Base-by-base conservation (phyloP, 2,888 invertebrate species). In the Anorthoa munda region DNA sequence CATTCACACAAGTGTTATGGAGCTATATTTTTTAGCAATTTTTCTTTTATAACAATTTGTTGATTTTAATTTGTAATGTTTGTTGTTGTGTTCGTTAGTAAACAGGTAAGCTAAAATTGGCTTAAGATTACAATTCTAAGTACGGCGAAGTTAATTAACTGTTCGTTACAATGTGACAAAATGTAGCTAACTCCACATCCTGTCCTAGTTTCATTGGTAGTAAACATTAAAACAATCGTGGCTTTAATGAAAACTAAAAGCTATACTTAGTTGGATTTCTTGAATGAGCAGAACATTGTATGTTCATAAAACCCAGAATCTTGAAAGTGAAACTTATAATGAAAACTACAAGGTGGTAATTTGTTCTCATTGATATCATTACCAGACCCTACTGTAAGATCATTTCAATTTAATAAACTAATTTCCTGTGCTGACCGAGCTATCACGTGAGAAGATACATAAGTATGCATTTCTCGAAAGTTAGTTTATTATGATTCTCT, bases 101-200 rank as follows among this genome's bases (percentile, higher is more conserved):
- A 61, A 64, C 65, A 79, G 72, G 71, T 83, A 67, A 71, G 71
- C 53, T 66, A 26, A 15, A 58, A 65, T 13, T 64, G 18, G 13
- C 17, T 70, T 69, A 31, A 48, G 46, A 64, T 72, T 45, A 50
- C 45, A 17, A 66, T 60, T 55, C 21, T 18, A 60, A 66, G 56
- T 13, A 46, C 31, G 50, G 55, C 2, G 17, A 59, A 66, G 55
- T 50, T 70, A 64, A 31, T 75, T 46, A 69, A 66, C 26, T 56
- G 12, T 50, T 23, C 4, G 51, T 56, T 67, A 78, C 81, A 75
- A 67, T 81, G 75, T 79, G 70, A 66, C 63, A 74, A 84, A 73
- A 77, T 78, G 70, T 75, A 58, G 61, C 61, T 46, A 61, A 61
- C 15, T 68, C 31, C 26, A 60, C 59, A 71, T 81, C 70, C 65